Percentiles rank a stretch among this genome's conserved stretches.
Conservation (phyloP, 2,888 invertebrate genomes). For the Phyto melanocephala region DNA sequence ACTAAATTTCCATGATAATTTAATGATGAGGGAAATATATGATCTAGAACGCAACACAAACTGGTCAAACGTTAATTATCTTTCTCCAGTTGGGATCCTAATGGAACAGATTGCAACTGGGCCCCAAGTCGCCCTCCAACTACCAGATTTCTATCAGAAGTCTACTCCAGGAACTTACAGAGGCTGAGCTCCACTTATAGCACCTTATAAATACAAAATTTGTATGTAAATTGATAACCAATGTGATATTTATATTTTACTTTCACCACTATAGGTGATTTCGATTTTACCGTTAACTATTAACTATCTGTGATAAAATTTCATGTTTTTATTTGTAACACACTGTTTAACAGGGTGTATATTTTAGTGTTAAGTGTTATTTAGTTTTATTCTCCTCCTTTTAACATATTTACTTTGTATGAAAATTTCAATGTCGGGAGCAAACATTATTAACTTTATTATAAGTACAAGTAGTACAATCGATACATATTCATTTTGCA, state of each 20-base stretch:
- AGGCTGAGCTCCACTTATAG: neutral
- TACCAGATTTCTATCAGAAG: neutral
- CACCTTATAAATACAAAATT: too few relatives aligned
- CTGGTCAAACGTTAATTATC: too few relatives aligned
- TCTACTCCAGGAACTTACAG: neutral
- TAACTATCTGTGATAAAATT: too few relatives aligned
- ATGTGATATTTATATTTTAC: constrained; percentile 5
- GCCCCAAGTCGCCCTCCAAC: neutral
- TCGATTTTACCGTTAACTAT: too few relatives aligned
- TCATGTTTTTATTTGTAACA: too few relatives aligned
- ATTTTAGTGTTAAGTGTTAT: too few relatives aligned
- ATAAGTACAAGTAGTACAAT: neutral
- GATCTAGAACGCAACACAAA: neutral
- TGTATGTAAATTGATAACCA: neutral
- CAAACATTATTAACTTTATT: neutral
- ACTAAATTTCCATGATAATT: neutral
- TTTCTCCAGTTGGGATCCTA: too few relatives aligned
- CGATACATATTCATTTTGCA: neutral
- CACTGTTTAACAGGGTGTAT: too few relatives aligned
- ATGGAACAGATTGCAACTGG: neutral
- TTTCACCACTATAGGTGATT: too few relatives aligned
- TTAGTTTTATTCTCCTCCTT: too few relatives aligned
- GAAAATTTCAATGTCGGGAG: too few relatives aligned
- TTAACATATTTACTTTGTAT: neutral
- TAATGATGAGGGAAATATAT: neutral